phyloP scores from a whole-genome alignment of 2,888 invertebrate species.

The Eupithecia insigniata region DNA sequence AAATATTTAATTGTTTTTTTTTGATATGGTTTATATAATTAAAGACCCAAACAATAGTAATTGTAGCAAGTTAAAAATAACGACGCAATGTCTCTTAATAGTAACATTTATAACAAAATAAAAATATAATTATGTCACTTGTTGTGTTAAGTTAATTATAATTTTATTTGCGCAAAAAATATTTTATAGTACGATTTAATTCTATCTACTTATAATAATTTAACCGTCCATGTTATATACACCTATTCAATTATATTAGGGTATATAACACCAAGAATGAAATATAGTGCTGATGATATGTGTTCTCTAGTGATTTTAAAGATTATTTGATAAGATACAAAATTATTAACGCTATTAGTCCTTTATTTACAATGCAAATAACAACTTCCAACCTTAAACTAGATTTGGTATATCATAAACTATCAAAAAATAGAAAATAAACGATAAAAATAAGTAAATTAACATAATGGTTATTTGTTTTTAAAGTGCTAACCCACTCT shows the following conservation, averaged over 20 bases:
- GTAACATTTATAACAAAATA: background rate
- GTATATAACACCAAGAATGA: slow-evolving; percentile 79
- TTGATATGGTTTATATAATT: slow-evolving; percentile 29
- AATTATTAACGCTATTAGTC: slow-evolving; percentile 68
- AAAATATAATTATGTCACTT: slow-evolving; percentile 16
- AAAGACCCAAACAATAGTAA: slow-evolving; percentile 8
- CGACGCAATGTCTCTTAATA: slow-evolving; percentile 9
- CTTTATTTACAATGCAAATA: slow-evolving; percentile 62
- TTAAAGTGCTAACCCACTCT: background rate
- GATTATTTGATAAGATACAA: slow-evolving; percentile 66
- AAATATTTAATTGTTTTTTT: slow-evolving; percentile 26
- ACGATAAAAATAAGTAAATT: background rate
- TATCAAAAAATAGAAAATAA: background rate
- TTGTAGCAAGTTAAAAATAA: slow-evolving; percentile 1
- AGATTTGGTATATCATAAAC: slow-evolving; percentile 43
- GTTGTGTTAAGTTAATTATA: slow-evolving; percentile 34
- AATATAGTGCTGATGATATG: slow-evolving; percentile 81
- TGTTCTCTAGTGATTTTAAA: slow-evolving; percentile 72
- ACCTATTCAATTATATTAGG: slow-evolving; percentile 51
- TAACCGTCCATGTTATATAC: slow-evolving; percentile 57
- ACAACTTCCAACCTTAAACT: slow-evolving; percentile 49
- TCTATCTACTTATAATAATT: slow-evolving; percentile 59
- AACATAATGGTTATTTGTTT: background rate
- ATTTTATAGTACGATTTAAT: slow-evolving; percentile 48
- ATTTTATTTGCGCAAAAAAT: slow-evolving; percentile 35